Evolutionary conservation across 2,113 vertebrate genomes (phyloP).

Genomic region (Theristicus caerulescens): DNA sequence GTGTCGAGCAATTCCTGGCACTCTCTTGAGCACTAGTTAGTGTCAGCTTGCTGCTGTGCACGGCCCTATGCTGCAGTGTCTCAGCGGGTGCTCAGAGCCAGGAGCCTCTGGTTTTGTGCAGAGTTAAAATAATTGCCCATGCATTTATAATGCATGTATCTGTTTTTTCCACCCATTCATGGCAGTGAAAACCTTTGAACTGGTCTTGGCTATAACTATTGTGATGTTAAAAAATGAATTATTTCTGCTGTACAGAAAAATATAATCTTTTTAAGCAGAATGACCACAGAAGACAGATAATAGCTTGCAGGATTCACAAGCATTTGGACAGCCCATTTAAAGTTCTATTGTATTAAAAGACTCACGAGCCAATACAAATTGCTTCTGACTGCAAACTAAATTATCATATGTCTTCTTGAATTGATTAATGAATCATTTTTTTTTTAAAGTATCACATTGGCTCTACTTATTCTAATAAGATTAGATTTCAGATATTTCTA

Average conservation of each 20-base stretch:
- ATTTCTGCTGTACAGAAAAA: neutral
- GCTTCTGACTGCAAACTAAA: neutral
- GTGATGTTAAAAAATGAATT: neutral
- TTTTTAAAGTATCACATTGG: neutral
- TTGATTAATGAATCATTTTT: rapidly evolving
- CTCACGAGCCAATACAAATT: neutral
- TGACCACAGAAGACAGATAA: neutral
- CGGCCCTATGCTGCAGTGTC: neutral
- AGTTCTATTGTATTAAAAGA: neutral
- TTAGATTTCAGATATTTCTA: neutral
- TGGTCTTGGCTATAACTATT: neutral
- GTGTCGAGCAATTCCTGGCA: neutral
- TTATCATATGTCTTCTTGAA: neutral
- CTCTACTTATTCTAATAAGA: neutral
- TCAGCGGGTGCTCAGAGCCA: neutral
- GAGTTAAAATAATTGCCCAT: neutral
- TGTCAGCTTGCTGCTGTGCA: neutral
- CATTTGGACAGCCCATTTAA: neutral
- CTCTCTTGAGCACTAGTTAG: rapidly evolving
- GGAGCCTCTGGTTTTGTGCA: neutral
- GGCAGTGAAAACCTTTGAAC: neutral
- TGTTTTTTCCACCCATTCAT: neutral
- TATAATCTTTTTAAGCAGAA: neutral
- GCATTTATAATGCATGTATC: neutral
- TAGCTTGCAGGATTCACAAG: neutral